phyloP scores from a whole-genome alignment of 1,140 invertebrate species.

The Cecropterus lyciades region DNA sequence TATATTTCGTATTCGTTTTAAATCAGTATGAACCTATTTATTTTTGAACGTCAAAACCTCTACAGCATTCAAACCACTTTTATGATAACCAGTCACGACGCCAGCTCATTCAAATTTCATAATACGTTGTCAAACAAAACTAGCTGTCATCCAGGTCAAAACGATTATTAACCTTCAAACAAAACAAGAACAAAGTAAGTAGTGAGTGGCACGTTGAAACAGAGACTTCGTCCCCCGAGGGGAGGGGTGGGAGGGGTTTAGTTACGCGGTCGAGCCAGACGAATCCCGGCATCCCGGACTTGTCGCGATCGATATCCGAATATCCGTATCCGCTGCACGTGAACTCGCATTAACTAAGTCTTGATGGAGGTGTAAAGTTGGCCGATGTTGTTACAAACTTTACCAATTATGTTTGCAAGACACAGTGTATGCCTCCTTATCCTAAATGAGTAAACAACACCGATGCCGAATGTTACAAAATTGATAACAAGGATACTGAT shows the following conservation, averaged over 20 bases:
- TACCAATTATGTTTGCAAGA: constrained; percentile 69
- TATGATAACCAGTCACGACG: neutral
- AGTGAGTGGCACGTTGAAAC: constrained; percentile 70
- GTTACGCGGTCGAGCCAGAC: constrained; percentile 66
- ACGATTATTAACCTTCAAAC: constrained; percentile 82
- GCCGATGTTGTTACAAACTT: constrained; percentile 79
- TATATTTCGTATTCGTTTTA: constrained; percentile 14
- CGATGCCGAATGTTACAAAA: constrained; percentile 43
- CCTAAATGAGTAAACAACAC: constrained; percentile 53
- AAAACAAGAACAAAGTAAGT: constrained; percentile 81
- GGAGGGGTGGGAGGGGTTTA: constrained; percentile 43
- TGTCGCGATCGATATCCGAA: constrained; percentile 80
- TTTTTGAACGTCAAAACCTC: neutral
- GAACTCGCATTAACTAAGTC: constrained; percentile 78
- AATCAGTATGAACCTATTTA: constrained; percentile 17
- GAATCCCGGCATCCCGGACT: constrained; percentile 74
- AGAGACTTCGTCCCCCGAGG: constrained; percentile 51
- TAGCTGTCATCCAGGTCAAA: constrained; percentile 62
- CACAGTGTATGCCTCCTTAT: constrained; percentile 58
- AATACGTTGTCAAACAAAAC: constrained; percentile 38
- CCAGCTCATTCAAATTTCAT: constrained; percentile 17
- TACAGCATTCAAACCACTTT: constrained; percentile 9
- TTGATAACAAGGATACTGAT: constrained; percentile 30
- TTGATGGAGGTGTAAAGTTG: constrained; percentile 74
- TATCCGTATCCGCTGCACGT: constrained; percentile 76